Conservation (phyloP, 2,113 vertebrate species). For the Dasyprocta punctata region DNA sequence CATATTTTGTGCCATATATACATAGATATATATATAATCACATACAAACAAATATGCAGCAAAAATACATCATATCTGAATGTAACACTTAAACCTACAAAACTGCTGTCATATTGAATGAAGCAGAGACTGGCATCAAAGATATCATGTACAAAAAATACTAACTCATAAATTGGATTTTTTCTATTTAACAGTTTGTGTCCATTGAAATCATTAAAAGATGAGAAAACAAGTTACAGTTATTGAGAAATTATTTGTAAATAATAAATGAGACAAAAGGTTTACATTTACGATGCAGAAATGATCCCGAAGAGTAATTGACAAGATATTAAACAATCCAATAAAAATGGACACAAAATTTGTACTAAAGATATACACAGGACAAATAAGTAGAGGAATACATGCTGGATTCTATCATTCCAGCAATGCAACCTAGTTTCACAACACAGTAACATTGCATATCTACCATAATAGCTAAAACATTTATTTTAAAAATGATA, state of each 20-base stretch:
- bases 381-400: neutral
- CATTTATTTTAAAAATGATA: neutral
- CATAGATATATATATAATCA: neutral
- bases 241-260: constrained; percentile 21
- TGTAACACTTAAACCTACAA: neutral
- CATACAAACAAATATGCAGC: neutral
- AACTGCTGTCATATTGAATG: neutral
- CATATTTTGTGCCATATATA: neutral
- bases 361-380: neutral
- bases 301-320: neutral
- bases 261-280: neutral
- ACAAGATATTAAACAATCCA: neutral
- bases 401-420: neutral
- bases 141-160: neutral
- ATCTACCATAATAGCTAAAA: neutral
- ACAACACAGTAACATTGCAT: neutral
- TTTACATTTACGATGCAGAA: neutral
- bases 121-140: neutral
- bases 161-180: neutral
- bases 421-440: constrained; percentile 4
- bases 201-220: neutral
- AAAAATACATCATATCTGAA: constrained; percentile 19
- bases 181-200: neutral
- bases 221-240: constrained; percentile 12
- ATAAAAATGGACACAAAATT: neutral